Conservation (phyloP, 2,888 invertebrate species). For the Ecliptopera silaceata region DNA sequence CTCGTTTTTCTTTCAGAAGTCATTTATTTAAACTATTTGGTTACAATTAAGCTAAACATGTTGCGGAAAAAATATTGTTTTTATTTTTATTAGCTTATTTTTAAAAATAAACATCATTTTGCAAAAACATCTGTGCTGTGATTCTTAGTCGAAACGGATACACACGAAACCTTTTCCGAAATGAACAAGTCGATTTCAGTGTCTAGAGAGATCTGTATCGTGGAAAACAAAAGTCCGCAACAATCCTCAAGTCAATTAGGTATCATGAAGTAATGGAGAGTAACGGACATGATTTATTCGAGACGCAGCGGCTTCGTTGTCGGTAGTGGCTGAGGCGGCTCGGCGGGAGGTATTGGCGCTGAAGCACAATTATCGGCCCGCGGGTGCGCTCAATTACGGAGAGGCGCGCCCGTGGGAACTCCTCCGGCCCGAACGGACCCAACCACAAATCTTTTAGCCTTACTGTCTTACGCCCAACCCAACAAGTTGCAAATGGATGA, state of each 20-base stretch:
- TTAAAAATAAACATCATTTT: background rate
- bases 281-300: conserved; percentile 80
- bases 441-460: conserved; percentile 74
- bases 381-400: conserved; percentile 82
- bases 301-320: conserved; percentile 45
- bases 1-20: conserved; percentile 3
- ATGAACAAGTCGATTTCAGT: conserved; percentile 21
- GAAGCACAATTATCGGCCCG: conserved; percentile 81
- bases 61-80: too few relatives aligned
- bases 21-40: background rate
- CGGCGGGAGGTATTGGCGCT: conserved; percentile 62
- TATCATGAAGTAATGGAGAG: conserved; percentile 81
- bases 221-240: conserved; percentile 42
- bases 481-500: conserved; percentile 58
- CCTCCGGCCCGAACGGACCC: conserved; percentile 64
- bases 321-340: conserved; percentile 42
- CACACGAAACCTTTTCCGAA: conserved; percentile 4
- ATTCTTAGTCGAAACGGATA: background rate
- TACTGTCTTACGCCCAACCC: conserved; percentile 63
- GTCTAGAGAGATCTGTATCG: conserved; percentile 31
- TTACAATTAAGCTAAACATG: too few relatives aligned
- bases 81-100: background rate
- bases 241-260: conserved; percentile 77
- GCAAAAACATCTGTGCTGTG: background rate
- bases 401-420: conserved; percentile 79